Percentiles rank a stretch among this genome's conserved stretches.
Conservation (phyloP, 2,113 vertebrate species). For the Pachycephala philippinensis region DNA sequence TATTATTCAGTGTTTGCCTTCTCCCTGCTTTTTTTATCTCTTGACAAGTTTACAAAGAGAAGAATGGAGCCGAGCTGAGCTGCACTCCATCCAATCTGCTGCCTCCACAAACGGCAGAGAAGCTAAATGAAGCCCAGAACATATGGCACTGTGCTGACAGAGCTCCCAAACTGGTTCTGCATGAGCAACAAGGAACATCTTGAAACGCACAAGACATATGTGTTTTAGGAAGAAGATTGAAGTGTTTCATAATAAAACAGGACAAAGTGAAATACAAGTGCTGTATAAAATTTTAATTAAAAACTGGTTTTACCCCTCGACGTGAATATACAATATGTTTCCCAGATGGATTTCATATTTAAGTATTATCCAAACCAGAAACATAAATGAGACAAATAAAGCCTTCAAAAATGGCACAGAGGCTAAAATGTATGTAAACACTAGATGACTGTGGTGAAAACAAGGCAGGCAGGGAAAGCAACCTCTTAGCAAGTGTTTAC, state of each 20-base stretch:
- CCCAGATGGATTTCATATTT: slow-evolving; percentile 80
- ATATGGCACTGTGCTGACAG: slow-evolving; percentile 75
- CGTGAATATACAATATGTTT: slow-evolving; percentile 75
- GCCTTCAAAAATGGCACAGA: slow-evolving; percentile 70
- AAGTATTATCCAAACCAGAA: slow-evolving; percentile 73
- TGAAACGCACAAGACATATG: slow-evolving; percentile 78
- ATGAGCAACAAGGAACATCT: slow-evolving; percentile 75
- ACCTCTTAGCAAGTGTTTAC: slow-evolving; percentile 44
- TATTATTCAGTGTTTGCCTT: slow-evolving; percentile 21
- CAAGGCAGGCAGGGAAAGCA: slow-evolving; percentile 50
- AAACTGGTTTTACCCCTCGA: slow-evolving; percentile 72
- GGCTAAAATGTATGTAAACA: slow-evolving; percentile 75
- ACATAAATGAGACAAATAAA: slow-evolving; percentile 75
- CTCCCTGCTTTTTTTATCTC: slow-evolving; percentile 50
- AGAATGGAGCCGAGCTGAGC: slow-evolving; percentile 56
- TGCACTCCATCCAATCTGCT: slow-evolving; percentile 64
- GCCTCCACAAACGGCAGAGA: slow-evolving; percentile 67
- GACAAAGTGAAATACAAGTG: slow-evolving; percentile 78
- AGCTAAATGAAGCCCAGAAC: slow-evolving; percentile 71
- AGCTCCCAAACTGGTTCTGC: slow-evolving; percentile 67
- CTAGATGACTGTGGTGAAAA: slow-evolving; percentile 64
- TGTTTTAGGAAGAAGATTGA: slow-evolving; percentile 77
- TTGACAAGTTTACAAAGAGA: slow-evolving; percentile 68
- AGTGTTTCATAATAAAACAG: slow-evolving; percentile 82
- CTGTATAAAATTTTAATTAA: slow-evolving; percentile 81